Conservation (phyloP, 92 coral and sea anemone genomes). For the Actinostola sp. region DNA sequence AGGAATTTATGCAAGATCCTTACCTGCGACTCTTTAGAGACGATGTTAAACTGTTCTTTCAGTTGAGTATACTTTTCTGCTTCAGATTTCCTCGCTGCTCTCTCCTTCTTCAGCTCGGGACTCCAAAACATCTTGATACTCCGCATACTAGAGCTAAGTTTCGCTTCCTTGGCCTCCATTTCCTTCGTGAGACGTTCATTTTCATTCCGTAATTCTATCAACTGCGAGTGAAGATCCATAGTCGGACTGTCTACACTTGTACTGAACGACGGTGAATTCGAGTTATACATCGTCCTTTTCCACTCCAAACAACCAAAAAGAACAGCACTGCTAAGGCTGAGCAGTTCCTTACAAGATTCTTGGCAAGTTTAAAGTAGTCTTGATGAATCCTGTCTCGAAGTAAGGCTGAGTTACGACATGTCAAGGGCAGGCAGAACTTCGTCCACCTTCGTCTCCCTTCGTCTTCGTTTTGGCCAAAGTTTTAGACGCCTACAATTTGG, state of each 20-base stretch:
- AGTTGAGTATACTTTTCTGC: slow-evolving; percentile 77
- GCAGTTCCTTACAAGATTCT: background rate
- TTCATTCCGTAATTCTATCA: slow-evolving; percentile 81
- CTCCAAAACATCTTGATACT: slow-evolving; percentile 99
- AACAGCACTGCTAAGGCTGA: background rate
- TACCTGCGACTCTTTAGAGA: slow-evolving; percentile 94
- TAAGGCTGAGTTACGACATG: background rate
- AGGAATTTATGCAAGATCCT: background rate
- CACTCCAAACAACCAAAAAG: background rate
- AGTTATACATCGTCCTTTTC: slow-evolving; percentile 18
- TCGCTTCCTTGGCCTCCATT: slow-evolving; percentile 94
- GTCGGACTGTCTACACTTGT: background rate
- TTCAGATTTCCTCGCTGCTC: slow-evolving; percentile 90
- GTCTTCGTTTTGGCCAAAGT: background rate
- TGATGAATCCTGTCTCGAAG: slow-evolving; percentile 3
- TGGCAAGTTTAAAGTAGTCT: background rate
- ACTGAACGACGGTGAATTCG: slow-evolving; percentile 17
- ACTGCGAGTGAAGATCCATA: slow-evolving; percentile 50
- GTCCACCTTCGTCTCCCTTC: too few relatives aligned
- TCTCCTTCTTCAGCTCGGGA: slow-evolving; percentile 96
- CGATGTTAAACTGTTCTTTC: slow-evolving; percentile 84
- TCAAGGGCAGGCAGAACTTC: background rate
- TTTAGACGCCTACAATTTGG: background rate
- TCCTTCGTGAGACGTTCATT: slow-evolving; percentile 88
- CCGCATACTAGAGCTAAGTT: slow-evolving; percentile 94